Evolutionary conservation across 2,113 vertebrate genomes (phyloP).

Genomic region (Scatophagus argus): DNA sequence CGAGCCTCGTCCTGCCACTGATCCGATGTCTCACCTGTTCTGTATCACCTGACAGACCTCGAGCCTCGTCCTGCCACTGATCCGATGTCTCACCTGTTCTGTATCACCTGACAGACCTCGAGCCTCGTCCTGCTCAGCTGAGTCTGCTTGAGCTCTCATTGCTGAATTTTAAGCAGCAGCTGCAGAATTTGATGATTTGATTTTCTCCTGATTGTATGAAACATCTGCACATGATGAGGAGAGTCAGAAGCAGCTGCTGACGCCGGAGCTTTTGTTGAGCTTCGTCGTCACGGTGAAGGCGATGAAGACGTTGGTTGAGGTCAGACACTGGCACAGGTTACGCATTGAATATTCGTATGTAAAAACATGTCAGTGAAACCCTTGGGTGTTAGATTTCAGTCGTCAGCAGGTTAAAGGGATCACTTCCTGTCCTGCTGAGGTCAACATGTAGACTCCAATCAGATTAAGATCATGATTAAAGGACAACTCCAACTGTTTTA

Average conservation of each 20-base stretch:
- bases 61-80: not conserved
- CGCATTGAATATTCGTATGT: too few relatives aligned
- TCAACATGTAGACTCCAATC: too few relatives aligned
- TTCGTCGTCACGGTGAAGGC: too few relatives aligned
- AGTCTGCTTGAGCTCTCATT: constrained; percentile 24
- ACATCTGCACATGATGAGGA: constrained; percentile 32
- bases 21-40: not conserved
- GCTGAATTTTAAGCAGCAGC: constrained; percentile 46
- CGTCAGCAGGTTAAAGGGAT: too few relatives aligned
- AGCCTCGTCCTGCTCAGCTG: constrained; percentile 8
- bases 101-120: not conserved
- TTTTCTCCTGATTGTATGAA: constrained; percentile 21
- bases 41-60: not conserved
- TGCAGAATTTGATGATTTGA: constrained; percentile 28
- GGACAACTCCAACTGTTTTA: too few relatives aligned
- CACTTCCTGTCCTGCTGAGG: too few relatives aligned
- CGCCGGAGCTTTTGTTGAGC: too few relatives aligned
- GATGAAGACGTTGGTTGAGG: too few relatives aligned
- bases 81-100: not conserved
- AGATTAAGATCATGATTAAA: too few relatives aligned
- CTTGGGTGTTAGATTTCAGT: too few relatives aligned
- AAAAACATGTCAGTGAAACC: too few relatives aligned
- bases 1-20: not conserved
- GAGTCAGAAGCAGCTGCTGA: constrained; percentile 22
- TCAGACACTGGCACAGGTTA: too few relatives aligned